Conservation (phyloP, 1,140 invertebrate genomes). For the Mesaphorura yosii region DNA sequence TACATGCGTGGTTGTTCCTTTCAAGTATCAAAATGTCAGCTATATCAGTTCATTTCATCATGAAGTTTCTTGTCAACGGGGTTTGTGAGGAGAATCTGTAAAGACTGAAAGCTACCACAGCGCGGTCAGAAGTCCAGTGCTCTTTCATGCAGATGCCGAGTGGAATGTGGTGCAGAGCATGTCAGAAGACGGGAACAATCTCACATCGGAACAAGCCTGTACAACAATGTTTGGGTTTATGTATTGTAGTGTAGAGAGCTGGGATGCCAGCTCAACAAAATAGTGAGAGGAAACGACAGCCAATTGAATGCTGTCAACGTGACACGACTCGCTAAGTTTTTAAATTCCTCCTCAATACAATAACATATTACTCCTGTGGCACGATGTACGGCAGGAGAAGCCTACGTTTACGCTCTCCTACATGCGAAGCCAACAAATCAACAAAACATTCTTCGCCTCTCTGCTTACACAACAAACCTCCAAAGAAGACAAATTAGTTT, state of each 20-base stretch:
- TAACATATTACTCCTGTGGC: slow-evolving; percentile 4
- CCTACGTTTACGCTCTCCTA: slow-evolving; percentile 4
- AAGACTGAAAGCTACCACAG: slow-evolving; percentile 12
- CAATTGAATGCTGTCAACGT: slow-evolving; percentile 29
- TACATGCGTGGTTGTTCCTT: no score
- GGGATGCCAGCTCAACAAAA: slow-evolving; percentile 30
- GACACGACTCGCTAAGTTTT: slow-evolving; percentile 22
- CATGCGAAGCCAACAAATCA: neutral
- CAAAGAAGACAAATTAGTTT: slow-evolving; percentile 24
- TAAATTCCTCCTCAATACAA: slow-evolving; percentile 1
- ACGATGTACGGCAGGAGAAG: no score
- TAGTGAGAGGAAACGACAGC: slow-evolving; percentile 26
- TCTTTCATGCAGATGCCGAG: neutral
- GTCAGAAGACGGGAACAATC: neutral
- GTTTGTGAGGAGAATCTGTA: slow-evolving; percentile 25
- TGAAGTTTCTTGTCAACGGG: slow-evolving; percentile 26
- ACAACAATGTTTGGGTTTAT: no score
- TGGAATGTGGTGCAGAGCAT: neutral
- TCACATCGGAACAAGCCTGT: no score
- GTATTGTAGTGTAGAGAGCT: no score
- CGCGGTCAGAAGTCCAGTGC: slow-evolving; percentile 21
- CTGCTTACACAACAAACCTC: slow-evolving; percentile 28
- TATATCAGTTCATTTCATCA: slow-evolving; percentile 23
- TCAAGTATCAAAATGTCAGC: slow-evolving; percentile 25
- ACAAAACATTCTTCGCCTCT: neutral